phyloP scores from a whole-genome alignment of 2,888 invertebrate species.

The Aspidiotus destructor region DNA sequence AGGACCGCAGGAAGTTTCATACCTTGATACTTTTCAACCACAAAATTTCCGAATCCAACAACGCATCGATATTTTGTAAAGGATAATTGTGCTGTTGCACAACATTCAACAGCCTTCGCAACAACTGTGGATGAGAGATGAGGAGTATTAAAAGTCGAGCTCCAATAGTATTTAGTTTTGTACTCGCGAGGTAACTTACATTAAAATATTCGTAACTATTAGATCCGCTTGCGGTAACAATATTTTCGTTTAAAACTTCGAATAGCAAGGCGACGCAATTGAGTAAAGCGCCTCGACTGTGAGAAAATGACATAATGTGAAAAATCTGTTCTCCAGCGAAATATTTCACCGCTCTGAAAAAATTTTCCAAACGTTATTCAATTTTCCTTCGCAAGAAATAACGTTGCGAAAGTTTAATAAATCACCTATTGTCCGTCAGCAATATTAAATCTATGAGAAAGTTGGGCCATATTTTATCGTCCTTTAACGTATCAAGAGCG shows the following conservation, averaged over 20 bases:
- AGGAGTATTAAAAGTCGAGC: background rate
- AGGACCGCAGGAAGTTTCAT: background rate
- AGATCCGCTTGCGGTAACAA: slow-evolving; percentile 57
- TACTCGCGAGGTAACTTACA: slow-evolving; percentile 39
- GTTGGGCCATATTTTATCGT: slow-evolving; percentile 75
- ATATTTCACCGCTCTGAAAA: slow-evolving; percentile 43
- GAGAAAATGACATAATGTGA: slow-evolving; percentile 46
- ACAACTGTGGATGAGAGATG: slow-evolving; percentile 45
- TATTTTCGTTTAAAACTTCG: slow-evolving; percentile 54
- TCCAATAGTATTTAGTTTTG: background rate
- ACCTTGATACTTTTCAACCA: slow-evolving; percentile 56
- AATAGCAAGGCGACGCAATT: slow-evolving; percentile 59
- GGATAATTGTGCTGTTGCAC: slow-evolving; percentile 58
- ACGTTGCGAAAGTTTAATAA: too few species aligned
- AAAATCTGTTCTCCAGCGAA: slow-evolving; percentile 75
- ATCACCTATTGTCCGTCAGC: slow-evolving; percentile 49
- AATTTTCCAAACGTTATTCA: background rate
- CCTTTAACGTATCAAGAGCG: slow-evolving; percentile 68
- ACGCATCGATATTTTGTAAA: slow-evolving; percentile 58
- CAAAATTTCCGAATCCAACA: slow-evolving; percentile 61
- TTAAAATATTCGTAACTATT: slow-evolving; percentile 70
- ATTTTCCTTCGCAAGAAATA: background rate
- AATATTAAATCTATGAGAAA: slow-evolving; percentile 82
- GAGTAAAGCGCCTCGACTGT: slow-evolving; percentile 47
- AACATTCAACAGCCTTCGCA: slow-evolving; percentile 59